phyloP scores from a whole-genome alignment of 2,113 vertebrate species.

The Protobothrops flavoviridis region DNA sequence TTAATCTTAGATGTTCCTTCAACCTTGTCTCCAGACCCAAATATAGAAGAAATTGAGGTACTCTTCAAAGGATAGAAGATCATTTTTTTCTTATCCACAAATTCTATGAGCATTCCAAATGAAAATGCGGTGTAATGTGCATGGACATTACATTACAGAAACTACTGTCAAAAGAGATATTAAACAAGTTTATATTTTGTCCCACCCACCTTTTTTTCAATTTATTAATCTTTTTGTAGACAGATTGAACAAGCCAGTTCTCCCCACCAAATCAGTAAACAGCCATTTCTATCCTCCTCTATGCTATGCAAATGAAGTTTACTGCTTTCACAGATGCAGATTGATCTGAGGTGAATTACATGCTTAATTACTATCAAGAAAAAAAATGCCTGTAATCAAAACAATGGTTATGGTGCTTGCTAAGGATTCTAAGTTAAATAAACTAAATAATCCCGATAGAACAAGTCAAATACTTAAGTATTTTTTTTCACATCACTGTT shows the following conservation, averaged over 20 bases:
- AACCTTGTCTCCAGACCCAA: neutral
- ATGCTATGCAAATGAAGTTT: neutral
- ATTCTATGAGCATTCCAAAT: neutral
- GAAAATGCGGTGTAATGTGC: neutral
- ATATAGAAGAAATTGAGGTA: neutral
- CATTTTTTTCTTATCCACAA: neutral
- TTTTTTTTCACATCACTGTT: neutral
- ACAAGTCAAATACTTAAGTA: neutral
- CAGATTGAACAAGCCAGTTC: neutral
- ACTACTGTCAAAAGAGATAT: neutral
- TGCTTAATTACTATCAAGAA: neutral
- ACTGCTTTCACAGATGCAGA: neutral
- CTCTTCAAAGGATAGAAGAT: neutral
- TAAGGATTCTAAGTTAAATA: neutral
- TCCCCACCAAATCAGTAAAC: neutral
- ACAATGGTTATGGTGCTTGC: neutral
- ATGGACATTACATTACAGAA: neutral
- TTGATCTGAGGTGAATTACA: neutral
- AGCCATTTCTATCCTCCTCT: neutral
- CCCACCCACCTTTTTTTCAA: neutral
- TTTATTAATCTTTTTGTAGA: neutral
- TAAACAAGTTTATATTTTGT: neutral
- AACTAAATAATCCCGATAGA: neutral
- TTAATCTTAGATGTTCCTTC: neutral
- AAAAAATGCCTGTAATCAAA: neutral